These are phyloP conservation scores for Tiliacea aurago DNA, from an alignment of 2,888 invertebrate genomes.

Conservation along the genomic window DNA sequence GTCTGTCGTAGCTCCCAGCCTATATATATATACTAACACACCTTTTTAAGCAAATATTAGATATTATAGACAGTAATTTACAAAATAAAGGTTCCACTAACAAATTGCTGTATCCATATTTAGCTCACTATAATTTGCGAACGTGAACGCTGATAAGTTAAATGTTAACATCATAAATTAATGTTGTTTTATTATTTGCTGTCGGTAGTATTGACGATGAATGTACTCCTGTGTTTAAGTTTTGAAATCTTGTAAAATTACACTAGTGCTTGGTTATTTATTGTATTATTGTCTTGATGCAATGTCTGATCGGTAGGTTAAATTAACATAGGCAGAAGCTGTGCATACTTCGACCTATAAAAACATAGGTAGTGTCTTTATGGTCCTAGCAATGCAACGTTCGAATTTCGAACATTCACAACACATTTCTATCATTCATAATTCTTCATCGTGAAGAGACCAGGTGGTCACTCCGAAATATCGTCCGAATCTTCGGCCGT, in stretches of 20 bases:
- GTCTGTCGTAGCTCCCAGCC: slow-evolving; percentile 33
- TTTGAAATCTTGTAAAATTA: slow-evolving; percentile 36
- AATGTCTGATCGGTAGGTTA: slow-evolving; percentile 4
- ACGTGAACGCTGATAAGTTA: slow-evolving; percentile 52
- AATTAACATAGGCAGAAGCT: background rate
- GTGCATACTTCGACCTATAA: background rate
- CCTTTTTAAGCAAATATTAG: slow-evolving; percentile 49
- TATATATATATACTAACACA: slow-evolving; percentile 31
- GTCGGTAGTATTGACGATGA: slow-evolving; percentile 35
- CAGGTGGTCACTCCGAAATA: too few species aligned
- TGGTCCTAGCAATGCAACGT: background rate
- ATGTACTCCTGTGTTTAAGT: slow-evolving; percentile 17
- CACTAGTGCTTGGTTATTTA: slow-evolving; percentile 24
- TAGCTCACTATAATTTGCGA: slow-evolving; percentile 54
- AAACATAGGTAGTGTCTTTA: background rate
- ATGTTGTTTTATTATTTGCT: slow-evolving; percentile 43
- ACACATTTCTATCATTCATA: too few species aligned
- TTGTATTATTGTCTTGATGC: slow-evolving; percentile 24
- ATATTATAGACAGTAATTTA: slow-evolving; percentile 34
- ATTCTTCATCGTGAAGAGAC: too few species aligned
- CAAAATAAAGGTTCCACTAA: slow-evolving; percentile 33
- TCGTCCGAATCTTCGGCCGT: too few species aligned
- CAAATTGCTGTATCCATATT: slow-evolving; percentile 52
- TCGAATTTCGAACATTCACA: slow-evolving; percentile 12
- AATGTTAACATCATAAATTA: slow-evolving; percentile 63